A percentile compares a stretch with the other conserved stretches of the same genome.
phyloP scores from a whole-genome alignment of 2,888 invertebrate genomes.

The Silvanus unidentatus region DNA sequence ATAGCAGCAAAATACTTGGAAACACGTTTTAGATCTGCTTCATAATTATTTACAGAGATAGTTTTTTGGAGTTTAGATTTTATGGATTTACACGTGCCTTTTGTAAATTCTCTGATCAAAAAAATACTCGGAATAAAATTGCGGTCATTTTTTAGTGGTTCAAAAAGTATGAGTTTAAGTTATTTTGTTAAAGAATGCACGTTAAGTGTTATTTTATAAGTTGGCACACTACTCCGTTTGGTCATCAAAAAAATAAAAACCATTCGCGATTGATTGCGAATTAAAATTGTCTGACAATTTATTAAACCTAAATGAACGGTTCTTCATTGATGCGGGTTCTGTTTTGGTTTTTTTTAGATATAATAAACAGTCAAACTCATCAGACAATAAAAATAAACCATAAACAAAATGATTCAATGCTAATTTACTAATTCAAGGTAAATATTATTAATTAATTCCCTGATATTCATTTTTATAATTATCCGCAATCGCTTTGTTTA shows the following conservation, averaged over 20 bases:
- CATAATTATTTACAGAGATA: conserved; percentile 1
- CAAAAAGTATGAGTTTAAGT: too few species aligned
- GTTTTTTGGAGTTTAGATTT: neutral
- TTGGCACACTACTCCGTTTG: conserved; percentile 20
- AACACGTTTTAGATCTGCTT: neutral
- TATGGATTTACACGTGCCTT: too few species aligned
- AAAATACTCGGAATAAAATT: too few species aligned
- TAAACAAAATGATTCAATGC: neutral
- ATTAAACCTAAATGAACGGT: too few species aligned
- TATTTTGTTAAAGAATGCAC: neutral
- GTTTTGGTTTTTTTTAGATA: conserved; percentile 3
- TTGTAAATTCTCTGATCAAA: too few species aligned
- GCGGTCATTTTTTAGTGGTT: too few species aligned
- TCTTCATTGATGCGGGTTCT: neutral
- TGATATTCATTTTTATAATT: conserved; percentile 22
- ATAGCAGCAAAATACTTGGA: neutral
- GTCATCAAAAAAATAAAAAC: conserved; percentile 8
- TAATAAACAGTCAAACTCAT: neutral
- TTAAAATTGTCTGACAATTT: too few species aligned
- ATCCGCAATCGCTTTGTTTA: conserved; percentile 25
- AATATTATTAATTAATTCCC: conserved; percentile 24
- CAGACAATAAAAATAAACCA: neutral
- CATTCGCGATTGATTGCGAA: too few species aligned
- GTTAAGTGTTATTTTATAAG: neutral
- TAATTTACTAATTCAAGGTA: conserved; percentile 13